Evolutionary conservation across 2,113 vertebrate species (phyloP).

Genomic region (Condylura cristata): DNA sequence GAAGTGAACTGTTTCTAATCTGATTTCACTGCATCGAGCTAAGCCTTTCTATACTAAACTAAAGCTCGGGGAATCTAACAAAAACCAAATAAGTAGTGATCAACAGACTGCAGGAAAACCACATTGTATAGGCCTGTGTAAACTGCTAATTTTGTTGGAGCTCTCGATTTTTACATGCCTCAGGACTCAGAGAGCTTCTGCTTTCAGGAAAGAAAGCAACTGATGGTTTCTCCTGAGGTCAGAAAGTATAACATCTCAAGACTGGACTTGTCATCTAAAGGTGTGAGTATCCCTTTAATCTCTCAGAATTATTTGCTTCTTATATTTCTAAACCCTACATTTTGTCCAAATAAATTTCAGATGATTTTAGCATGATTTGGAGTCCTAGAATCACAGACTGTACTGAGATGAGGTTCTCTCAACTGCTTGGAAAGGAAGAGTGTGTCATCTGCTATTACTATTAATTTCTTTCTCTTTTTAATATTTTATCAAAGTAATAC

Average conservation of each 20-base stretch:
- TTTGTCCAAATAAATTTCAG: slow-evolving; percentile 12
- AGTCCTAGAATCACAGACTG: not conserved
- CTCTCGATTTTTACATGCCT: slow-evolving; percentile 6
- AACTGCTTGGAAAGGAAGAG: not conserved
- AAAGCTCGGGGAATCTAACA: slow-evolving; percentile 74
- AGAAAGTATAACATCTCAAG: slow-evolving; percentile 18
- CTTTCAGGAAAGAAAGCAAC: slow-evolving; percentile 27
- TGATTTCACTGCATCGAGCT: slow-evolving; percentile 76
- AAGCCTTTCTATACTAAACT: slow-evolving; percentile 67
- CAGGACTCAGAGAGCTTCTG: not conserved
- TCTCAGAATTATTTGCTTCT: slow-evolving; percentile 16
- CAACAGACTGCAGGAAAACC: slow-evolving; percentile 71
- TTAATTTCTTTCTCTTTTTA: slow-evolving; percentile 18
- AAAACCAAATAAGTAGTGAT: slow-evolving; percentile 76
- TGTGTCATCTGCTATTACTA: not conserved
- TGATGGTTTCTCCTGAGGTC: not conserved
- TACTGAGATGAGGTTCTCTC: not conserved
- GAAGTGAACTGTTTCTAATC: slow-evolving; percentile 82
- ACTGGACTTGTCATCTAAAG: slow-evolving; percentile 43
- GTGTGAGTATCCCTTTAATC: not conserved
- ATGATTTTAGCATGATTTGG: slow-evolving; percentile 3
- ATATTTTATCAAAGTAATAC: slow-evolving; percentile 50
- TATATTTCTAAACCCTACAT: not conserved
- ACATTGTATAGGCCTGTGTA: not conserved
- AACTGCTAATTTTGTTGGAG: slow-evolving; percentile 51